A percentile compares a stretch with the other conserved stretches of the same genome.
phyloP scores from a whole-genome alignment of 1,140 invertebrate species.

The Chironomus striatipennis region DNA sequence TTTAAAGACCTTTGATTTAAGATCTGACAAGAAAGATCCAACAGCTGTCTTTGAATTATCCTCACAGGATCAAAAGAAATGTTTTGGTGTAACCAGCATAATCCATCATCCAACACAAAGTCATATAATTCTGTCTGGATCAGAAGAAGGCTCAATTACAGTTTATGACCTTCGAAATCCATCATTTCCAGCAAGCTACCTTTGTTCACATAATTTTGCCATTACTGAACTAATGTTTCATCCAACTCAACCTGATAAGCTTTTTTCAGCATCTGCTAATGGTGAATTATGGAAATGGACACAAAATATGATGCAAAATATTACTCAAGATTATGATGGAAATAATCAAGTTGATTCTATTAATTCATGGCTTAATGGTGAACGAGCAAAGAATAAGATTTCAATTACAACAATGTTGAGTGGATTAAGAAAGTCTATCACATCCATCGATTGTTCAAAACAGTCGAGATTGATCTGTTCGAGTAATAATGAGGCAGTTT shows the following conservation, averaged over 20 bases:
- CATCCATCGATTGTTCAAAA: slow-evolving; percentile 62
- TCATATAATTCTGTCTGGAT: slow-evolving; percentile 72
- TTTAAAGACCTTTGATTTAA: slow-evolving; percentile 79
- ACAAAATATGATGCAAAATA: slow-evolving; percentile 41
- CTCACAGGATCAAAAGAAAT: slow-evolving; percentile 50
- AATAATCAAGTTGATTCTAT: slow-evolving; percentile 37
- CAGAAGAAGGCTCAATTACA: slow-evolving; percentile 71
- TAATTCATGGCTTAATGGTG: slow-evolving; percentile 55
- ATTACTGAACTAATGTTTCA: slow-evolving; percentile 79
- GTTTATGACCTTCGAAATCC: slow-evolving; percentile 82
- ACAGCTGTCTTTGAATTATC: slow-evolving; percentile 54
- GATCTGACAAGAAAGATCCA: slow-evolving; percentile 49
- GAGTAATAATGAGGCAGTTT: slow-evolving; percentile 74
- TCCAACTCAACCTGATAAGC: slow-evolving; percentile 67
- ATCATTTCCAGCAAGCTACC: slow-evolving; percentile 65
- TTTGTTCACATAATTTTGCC: slow-evolving; percentile 65
- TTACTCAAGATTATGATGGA: slow-evolving; percentile 41
- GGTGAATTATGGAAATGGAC: slow-evolving; percentile 86
- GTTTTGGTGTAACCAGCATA: slow-evolving; percentile 60
- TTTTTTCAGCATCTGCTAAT: slow-evolving; percentile 68
- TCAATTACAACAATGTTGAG: slow-evolving; percentile 63
- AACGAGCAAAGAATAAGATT: slow-evolving; percentile 57
- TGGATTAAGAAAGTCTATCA: slow-evolving; percentile 62
- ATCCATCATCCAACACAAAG: slow-evolving; percentile 76
- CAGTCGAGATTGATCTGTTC: slow-evolving; percentile 63